Conservation (phyloP, 2,797 vertebrate genomes). For the Nannoperca obscura region DNA sequence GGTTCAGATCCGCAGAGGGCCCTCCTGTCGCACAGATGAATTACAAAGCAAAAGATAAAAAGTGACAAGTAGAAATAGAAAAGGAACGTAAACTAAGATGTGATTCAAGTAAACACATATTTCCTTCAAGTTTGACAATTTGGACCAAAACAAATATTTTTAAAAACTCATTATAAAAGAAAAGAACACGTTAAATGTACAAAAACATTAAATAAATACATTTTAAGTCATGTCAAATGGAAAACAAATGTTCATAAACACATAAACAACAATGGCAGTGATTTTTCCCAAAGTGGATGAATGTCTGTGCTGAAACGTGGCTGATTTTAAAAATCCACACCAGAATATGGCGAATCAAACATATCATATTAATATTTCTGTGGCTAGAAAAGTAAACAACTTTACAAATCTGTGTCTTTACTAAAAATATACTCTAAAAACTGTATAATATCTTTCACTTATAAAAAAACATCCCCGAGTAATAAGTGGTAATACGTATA, state of each 20-base stretch:
- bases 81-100: slow-evolving; percentile 35
- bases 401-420: slow-evolving; percentile 81
- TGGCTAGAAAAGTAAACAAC: slow-evolving; percentile 83
- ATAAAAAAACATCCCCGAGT: slow-evolving; percentile 82
- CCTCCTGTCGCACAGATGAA: slow-evolving; percentile 14
- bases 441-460: slow-evolving; percentile 59
- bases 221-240: slow-evolving; percentile 22
- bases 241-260: slow-evolving; percentile 22
- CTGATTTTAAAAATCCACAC: slow-evolving; percentile 64
- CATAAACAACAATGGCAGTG: slow-evolving; percentile 58
- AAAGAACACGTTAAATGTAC: slow-evolving; percentile 18
- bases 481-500: slow-evolving; percentile 50
- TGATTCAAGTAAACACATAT: slow-evolving; percentile 64
- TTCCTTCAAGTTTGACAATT: slow-evolving; percentile 58
- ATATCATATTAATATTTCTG: slow-evolving; percentile 60
- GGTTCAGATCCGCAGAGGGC: slow-evolving; percentile 16
- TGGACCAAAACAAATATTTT: slow-evolving; percentile 50
- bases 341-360: slow-evolving; percentile 70
- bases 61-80: slow-evolving; percentile 14
- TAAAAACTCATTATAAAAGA: slow-evolving; percentile 4
- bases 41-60: slow-evolving; percentile 41
- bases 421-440: slow-evolving; percentile 85
- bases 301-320: slow-evolving; percentile 45
- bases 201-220: slow-evolving; percentile 53
- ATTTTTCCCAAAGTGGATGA: slow-evolving; percentile 35